Evolutionary conservation across 2,113 vertebrate species (phyloP), one percentile per base, ranked within the genome.

Genomic region (Lamprotornis superbus): DNA sequence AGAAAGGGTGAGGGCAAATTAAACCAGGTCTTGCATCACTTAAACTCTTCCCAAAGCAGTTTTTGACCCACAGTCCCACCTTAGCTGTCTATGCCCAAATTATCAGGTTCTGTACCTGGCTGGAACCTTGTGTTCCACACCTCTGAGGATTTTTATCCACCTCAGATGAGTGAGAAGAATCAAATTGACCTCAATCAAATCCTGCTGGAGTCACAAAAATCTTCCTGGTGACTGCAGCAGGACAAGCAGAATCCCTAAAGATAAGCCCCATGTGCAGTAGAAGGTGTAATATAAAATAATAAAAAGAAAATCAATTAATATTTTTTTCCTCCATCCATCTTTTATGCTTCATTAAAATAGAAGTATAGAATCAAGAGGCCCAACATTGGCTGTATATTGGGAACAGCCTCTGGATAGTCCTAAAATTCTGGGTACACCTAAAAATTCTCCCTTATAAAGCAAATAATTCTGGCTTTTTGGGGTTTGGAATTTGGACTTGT

Each of bases 31-130:
- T 30, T 5, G 49, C 30, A 60, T 3, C 57, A 37, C 12, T 49
- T 37, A 5, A 57, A n/a, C 24, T 63, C 7, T 10, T 71, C 15
- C 22, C n/a, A n/a, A 52, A 33, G 80, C 15, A 14, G 5, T 0
- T 31, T 35, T 14, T 30, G 63, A 40, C 7, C n/a, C 64, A 5
- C 12, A 0, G 17, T 15, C 74, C 19, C 53, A 25, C 20, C 69
- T 12, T 7, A 30, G 2, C 14, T 11, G 4, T 1, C 3, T 11
- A 0, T 6, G 18, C 35, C 35, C n/a, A 5, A 11, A 12, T 10
- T 5, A 8, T 9, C 11, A 31, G 7, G 25, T 55, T 68, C 61
- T 74, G 35, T 3, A 3, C 40, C 60, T 65, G 40, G n/a, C 49
- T 47, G 24, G 31, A 46, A 67, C 12, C 7, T 13, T 25, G 1